Base-by-base conservation (phyloP, 2,797 vertebrate species). In the Chelon labrosus region DNA sequence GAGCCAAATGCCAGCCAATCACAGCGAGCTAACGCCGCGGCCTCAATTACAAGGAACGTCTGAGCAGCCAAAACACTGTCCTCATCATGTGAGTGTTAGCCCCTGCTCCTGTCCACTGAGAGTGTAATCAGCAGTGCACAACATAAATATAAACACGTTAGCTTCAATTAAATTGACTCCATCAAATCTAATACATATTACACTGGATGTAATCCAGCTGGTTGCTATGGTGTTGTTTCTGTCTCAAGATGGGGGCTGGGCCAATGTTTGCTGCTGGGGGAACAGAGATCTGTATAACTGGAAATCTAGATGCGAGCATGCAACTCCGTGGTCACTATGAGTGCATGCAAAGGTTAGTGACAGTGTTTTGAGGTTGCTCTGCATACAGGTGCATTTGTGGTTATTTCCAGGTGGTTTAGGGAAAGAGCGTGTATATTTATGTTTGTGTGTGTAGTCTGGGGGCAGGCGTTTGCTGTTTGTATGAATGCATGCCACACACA, bases 101-200 rank as follows among this genome's bases (percentile, higher is more conserved):
- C 77, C 80, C 67, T 42, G 17, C 75, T 61, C 37, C 69, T 73
- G 84, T 90, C 90, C 82, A 77, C 85, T 11, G 89, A 92, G 90
- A 91, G 87, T 77, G 85, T 88, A 92, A 93, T 94, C 91, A 94
- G 87, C 79, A 79, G 85, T 70, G 72, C 82, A 88, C 90, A 89
- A 92, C 90, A 92, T 89, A 93, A 93, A 94, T 91, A 93, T 89
- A 93, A 93, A 95, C 92, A 93, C 88, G 93, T 94, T 92, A 93
- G 80, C 80, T 90, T 91, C 93, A 93, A 95, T 94, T 92, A 92
- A 90, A 94, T 88, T 85, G 89, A 88, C 86, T 92, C 82, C 73
- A 90, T 94, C 89, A 88, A 85, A 90, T 86, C 84, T 79, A 85
- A 92, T 85, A 88, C 83, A 86, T 80, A 76, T 80, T 77, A 86